phyloP scores from a whole-genome alignment of 2,888 invertebrate genomes.

The Lycocerus yunnanus region DNA sequence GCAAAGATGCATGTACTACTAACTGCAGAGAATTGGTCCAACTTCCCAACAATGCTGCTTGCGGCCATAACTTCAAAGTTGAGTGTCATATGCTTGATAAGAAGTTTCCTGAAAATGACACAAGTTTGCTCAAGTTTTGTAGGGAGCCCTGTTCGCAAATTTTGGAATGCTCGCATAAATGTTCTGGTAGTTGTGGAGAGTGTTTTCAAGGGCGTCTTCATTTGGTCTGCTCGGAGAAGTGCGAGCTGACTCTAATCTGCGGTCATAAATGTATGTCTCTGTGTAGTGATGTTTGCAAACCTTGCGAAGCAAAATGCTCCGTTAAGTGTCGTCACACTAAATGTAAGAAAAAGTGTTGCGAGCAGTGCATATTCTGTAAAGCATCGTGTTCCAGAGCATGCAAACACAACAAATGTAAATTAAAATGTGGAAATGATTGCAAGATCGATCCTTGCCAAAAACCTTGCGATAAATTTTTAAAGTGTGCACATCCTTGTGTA shows the following conservation, averaged over 20 bases:
- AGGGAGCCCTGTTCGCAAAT: no score
- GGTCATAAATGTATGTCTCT: no score
- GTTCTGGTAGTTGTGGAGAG: no score
- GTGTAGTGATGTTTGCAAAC: no score
- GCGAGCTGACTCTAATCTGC: no score
- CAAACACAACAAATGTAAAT: slow-evolving; percentile 57
- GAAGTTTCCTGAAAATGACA: slow-evolving; percentile 2
- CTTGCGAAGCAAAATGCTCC: no score
- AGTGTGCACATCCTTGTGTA: slow-evolving; percentile 66
- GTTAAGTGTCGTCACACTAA: no score
- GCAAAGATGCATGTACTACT: no score
- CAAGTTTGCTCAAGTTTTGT: no score
- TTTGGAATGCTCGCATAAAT: no score
- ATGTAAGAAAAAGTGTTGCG: slow-evolving; percentile 55
- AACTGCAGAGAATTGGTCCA: background rate
- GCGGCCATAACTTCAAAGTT: slow-evolving; percentile 58
- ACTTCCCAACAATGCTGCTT: slow-evolving; percentile 49
- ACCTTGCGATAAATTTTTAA: slow-evolving; percentile 42
- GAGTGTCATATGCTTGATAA: slow-evolving; percentile 50
- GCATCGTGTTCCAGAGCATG: slow-evolving; percentile 53
- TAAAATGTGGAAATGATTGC: slow-evolving; percentile 58
- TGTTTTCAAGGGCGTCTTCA: no score
- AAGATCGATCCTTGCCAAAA: slow-evolving; percentile 55
- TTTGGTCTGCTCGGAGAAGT: no score
- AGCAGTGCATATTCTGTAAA: slow-evolving; percentile 51